These are phyloP conservation scores for Vidua macroura DNA, from an alignment of 2,113 vertebrate species.

Conservation along the genomic window DNA sequence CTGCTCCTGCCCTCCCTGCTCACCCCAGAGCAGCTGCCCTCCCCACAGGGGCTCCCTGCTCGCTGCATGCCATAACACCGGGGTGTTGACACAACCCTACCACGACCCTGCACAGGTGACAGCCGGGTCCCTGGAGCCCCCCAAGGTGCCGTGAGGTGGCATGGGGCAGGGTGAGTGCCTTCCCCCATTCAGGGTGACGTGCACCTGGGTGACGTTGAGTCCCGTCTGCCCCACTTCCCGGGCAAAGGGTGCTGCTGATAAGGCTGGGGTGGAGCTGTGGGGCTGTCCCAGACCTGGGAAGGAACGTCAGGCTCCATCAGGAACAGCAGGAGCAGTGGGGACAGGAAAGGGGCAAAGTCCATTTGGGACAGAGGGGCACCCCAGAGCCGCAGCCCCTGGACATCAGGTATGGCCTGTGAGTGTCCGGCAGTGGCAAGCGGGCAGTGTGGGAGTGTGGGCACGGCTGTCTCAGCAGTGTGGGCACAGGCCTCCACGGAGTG, in stretches of 20 bases:
- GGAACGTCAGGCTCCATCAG: rapidly evolving
- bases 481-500: not conserved
- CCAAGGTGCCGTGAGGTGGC: rapidly evolving
- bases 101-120: rapidly evolving
- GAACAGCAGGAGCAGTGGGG: not conserved
- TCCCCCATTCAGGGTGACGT: not conserved
- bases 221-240: not conserved
- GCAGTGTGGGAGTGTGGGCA: not conserved
- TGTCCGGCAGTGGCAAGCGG: rapidly evolving
- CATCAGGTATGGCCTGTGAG: not conserved
- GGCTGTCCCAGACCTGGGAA: not conserved
- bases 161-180: not conserved
- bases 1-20: not conserved
- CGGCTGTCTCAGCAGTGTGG: rapidly evolving
- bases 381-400: not conserved
- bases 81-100: not conserved
- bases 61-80: rapidly evolving
- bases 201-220: not conserved
- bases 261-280: not conserved
- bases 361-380: not conserved
- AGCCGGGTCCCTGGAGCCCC: not conserved
- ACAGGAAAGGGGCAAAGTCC: not conserved
- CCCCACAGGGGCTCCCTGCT: not conserved
- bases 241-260: slow-evolving; percentile 48
- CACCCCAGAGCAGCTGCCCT: not conserved